Evolutionary conservation across 2,113 vertebrate genomes (phyloP), one percentile per base, ranked within the genome.

Genomic region (Gnathonemus echidnorhynchus): DNA sequence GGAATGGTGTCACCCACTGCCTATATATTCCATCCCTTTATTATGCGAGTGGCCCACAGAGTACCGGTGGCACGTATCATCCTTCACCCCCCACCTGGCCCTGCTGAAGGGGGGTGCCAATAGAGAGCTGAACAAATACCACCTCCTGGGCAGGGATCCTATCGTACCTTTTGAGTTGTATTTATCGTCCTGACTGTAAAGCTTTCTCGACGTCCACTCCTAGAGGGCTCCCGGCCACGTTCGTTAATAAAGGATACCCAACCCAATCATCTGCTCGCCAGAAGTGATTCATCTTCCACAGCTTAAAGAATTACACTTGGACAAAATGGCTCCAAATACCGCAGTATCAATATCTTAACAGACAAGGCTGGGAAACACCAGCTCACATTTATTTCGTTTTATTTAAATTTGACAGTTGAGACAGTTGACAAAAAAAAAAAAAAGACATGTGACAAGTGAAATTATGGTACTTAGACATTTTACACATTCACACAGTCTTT

Each of bases 321-420:
- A 83, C 5, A 83, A 83, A 83, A 39, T 45, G 39, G 77, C 77
- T 24, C 42, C 77, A 45, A 39, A 45, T 8, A 45, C 2, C 5
- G 4, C 17, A 39, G 42, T 7, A 45, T 42, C 77, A 21, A 1
- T 10, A 45, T 83, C 77, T 9, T 70, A 11, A 11, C 8, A 62
- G 56, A 56, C 53, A 46, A 6, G 39, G 21, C 3, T 15, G 21
- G 58, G 39, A 42, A 24, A 11, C 56, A 5, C 3, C 2, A 70
- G n/a, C 62, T 31, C n/a, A 70, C n/a, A 27, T 70, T 70, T 13
- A 42, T 58, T 48, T 9, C 90, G 93, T 95, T 95, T 95, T 95
- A 95, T 95, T 95, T 94, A 92, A 95, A 95, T 94, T 94, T 95
- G 94, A 95, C 93, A 94, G 92, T 93, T 92, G 89, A 95, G 94